phyloP scores from a whole-genome alignment of 2,888 invertebrate species.

The Cylindroiulus punctatus region DNA sequence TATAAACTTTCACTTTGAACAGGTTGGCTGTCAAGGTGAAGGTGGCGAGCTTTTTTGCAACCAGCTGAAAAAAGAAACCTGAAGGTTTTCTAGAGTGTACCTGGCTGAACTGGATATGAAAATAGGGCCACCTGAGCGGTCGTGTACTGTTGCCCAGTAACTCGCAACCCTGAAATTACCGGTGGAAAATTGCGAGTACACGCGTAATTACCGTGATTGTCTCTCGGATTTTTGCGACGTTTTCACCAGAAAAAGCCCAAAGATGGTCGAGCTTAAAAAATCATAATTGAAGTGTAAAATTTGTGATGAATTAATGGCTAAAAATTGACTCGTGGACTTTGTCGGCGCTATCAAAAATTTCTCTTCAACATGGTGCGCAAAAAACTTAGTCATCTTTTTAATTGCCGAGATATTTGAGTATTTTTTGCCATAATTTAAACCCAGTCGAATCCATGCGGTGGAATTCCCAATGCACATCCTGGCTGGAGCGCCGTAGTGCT shows the following conservation, averaged over 20 bases:
- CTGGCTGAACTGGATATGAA: conserved; percentile 4
- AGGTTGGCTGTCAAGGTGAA: conserved; percentile 24
- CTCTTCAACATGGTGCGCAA: neutral
- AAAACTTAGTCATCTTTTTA: neutral
- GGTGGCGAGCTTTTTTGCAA: neutral
- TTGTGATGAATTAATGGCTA: conserved; percentile 25
- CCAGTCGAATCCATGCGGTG: neutral
- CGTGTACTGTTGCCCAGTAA: conserved; percentile 11
- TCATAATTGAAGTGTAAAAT: conserved; percentile 19
- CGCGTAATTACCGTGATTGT: conserved; percentile 16
- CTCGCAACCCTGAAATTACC: conserved; percentile 38
- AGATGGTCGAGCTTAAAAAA: neutral
- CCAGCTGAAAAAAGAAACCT: neutral
- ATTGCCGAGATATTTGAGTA: neutral
- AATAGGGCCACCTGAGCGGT: conserved; percentile 13
- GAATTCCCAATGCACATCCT: neutral
- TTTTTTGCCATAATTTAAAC: neutral
- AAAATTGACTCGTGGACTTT: neutral
- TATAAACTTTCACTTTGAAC: conserved; percentile 1
- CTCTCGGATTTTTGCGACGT: neutral
- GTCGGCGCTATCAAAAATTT: neutral
- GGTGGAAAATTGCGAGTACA: conserved; percentile 14
- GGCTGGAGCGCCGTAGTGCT: neutral
- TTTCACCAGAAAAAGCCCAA: neutral
- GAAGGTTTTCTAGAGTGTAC: neutral